A percentile compares a stretch with the other conserved stretches of the same genome.
Conservation (phyloP, 2,888 invertebrate species). For the Spialia ferax region DNA sequence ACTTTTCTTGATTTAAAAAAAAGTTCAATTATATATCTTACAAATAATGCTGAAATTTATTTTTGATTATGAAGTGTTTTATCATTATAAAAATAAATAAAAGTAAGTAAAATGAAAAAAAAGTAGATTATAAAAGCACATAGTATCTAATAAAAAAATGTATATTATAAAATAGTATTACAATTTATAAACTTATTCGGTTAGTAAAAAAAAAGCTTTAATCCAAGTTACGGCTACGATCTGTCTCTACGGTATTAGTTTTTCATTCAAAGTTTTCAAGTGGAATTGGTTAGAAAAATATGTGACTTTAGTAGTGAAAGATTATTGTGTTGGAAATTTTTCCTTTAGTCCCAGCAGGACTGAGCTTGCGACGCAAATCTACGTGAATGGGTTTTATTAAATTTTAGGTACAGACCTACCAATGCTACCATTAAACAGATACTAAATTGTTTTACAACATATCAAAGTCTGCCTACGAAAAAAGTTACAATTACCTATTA, state of each 20-base stretch:
- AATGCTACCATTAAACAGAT: no score
- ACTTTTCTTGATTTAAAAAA: conserved; percentile 4
- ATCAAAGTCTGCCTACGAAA: no score
- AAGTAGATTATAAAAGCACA: no score
- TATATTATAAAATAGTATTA: background rate
- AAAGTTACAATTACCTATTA: no score
- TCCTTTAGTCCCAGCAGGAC: background rate
- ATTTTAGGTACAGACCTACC: no score
- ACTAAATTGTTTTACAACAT: no score
- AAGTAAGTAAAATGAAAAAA: no score
- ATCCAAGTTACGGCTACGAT: conserved; percentile 33
- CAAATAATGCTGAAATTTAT: no score
- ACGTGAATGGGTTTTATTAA: background rate
- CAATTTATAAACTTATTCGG: conserved; percentile 19
- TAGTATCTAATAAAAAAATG: no score
- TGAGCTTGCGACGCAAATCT: background rate
- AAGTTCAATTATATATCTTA: no score
- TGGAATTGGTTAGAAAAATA: conserved; percentile 31
- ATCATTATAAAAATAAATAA: no score
- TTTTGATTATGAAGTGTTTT: no score
- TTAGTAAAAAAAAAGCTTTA: conserved; percentile 32
- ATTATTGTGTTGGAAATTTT: conserved; percentile 1
- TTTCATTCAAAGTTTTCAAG: conserved; percentile 36
- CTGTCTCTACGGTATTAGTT: conserved; percentile 24
- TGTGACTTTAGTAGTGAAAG: conserved; percentile 9